Evolutionary conservation across 2,797 vertebrate genomes (phyloP).

Genomic region (Urosaurus nigricauda): DNA sequence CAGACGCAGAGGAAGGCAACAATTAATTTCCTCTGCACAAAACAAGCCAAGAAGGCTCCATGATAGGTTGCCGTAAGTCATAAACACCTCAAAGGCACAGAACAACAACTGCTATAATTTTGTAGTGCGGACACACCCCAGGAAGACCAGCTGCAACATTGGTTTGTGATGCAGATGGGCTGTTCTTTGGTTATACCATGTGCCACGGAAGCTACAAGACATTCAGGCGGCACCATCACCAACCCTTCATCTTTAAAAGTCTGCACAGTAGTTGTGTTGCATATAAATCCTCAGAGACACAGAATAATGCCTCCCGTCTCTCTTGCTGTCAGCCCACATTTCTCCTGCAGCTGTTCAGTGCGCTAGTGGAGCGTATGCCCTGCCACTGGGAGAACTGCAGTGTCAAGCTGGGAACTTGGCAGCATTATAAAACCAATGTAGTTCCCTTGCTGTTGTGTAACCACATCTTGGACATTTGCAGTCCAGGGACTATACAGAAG

Average conservation of each 20-base stretch:
- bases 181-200: neutral
- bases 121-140: too few relatives aligned
- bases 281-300: neutral
- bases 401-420: neutral
- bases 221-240: neutral
- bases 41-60: too few relatives aligned
- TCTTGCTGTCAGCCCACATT: neutral
- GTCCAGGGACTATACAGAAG: too few relatives aligned
- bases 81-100: too few relatives aligned
- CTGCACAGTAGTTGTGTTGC: neutral
- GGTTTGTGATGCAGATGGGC: neutral
- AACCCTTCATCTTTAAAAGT: too few relatives aligned
- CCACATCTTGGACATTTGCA: neutral
- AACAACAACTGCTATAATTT: too few relatives aligned
- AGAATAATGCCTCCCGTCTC: neutral
- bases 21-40: too few relatives aligned
- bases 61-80: too few relatives aligned
- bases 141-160: neutral
- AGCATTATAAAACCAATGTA: conserved; percentile 26
- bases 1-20: too few relatives aligned
- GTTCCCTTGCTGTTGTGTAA: conserved; percentile 21
- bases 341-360: neutral
- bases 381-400: neutral
- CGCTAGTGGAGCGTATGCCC: neutral
- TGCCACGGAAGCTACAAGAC: neutral